A percentile compares a stretch with the other conserved stretches of the same genome.
These are phyloP conservation scores for Mactra quadrangularis DNA, from an alignment of 1,140 invertebrate species.

Conservation along the genomic window DNA sequence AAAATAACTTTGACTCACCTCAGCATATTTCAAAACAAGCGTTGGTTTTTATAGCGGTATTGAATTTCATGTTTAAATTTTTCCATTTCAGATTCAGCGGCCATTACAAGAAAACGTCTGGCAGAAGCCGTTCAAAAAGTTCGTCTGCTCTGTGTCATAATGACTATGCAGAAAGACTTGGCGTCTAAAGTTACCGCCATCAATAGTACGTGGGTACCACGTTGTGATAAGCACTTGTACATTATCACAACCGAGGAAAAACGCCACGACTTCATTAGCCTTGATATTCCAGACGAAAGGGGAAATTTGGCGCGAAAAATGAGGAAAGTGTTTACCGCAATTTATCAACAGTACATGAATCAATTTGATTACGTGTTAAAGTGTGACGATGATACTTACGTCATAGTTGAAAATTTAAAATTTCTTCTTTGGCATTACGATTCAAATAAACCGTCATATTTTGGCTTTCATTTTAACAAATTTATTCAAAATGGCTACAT, in stretches of 20 bases:
- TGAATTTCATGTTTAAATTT: no score
- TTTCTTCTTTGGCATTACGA: constrained; percentile 89
- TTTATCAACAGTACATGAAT: constrained; percentile 63
- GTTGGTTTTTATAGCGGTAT: no score
- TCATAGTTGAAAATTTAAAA: constrained; percentile 95
- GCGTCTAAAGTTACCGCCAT: constrained; percentile 53
- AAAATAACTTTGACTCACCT: no score
- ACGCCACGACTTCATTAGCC: constrained; percentile 42
- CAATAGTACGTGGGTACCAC: constrained; percentile 65
- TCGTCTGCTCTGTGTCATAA: constrained; percentile 61
- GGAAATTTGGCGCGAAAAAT: constrained; percentile 62
- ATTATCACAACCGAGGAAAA: constrained; percentile 40
- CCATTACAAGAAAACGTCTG: background rate
- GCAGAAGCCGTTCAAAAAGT: constrained; percentile 37
- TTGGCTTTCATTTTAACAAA: constrained; percentile 68
- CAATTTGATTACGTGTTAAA: constrained; percentile 78
- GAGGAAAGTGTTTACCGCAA: constrained; percentile 34
- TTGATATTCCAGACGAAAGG: constrained; percentile 49
- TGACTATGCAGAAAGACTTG: constrained; percentile 60
- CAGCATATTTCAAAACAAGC: no score
- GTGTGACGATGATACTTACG: constrained; percentile 87
- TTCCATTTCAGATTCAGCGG: constrained; percentile 6
- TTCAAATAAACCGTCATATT: constrained; percentile 69
- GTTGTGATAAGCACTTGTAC: constrained; percentile 67
- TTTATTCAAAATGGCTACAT: constrained; percentile 66